Conservation (phyloP, 2,113 vertebrate species). For the Daubentonia madagascariensis region DNA sequence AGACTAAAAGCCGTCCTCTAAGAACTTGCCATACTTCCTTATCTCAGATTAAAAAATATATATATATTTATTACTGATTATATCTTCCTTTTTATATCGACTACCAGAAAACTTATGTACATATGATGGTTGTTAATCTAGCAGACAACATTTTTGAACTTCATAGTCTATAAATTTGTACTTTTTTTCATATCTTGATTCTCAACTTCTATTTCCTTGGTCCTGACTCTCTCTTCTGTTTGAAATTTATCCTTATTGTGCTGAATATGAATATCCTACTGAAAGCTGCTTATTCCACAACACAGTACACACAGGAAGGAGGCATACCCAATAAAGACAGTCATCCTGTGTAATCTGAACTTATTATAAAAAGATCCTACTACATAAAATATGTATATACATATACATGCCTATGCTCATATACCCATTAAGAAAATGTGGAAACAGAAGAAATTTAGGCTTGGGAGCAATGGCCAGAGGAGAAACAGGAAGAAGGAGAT, state of each 20-base stretch:
- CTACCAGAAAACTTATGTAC: not conserved
- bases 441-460: not conserved
- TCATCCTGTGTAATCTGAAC: not conserved
- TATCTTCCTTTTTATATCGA: not conserved
- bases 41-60: not conserved
- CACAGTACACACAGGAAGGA: not conserved
- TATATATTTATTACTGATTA: not conserved
- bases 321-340: not conserved
- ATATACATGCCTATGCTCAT: not conserved
- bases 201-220: not conserved
- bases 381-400: not conserved
- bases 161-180: not conserved
- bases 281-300: not conserved
- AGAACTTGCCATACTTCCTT: not conserved
- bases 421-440: not conserved
- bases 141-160: not conserved
- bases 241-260: not conserved
- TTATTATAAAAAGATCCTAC: not conserved
- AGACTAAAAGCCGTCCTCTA: not conserved
- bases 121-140: not conserved
- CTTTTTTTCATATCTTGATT: not conserved
- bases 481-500: not conserved
- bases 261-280: not conserved
- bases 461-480: not conserved
- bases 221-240: not conserved